These are phyloP conservation scores for Flexamia atlantica DNA, from an alignment of 2,888 invertebrate species.

Conservation along the genomic window DNA sequence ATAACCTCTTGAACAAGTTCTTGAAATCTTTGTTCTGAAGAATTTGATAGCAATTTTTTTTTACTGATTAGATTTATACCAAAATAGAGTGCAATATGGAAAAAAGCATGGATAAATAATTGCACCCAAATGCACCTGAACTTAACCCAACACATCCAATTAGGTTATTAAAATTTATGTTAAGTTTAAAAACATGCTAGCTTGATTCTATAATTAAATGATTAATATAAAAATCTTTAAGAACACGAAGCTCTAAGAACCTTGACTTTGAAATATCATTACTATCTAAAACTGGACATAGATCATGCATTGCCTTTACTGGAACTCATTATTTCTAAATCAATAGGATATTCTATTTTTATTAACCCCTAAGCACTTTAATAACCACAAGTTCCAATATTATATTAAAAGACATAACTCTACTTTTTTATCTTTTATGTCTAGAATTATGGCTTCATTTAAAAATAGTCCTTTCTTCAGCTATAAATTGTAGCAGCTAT, in stretches of 20 bases:
- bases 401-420: neutral
- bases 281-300: slow-evolving; percentile 31
- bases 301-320: slow-evolving; percentile 29
- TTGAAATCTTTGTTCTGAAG: too few relatives aligned
- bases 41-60: too few relatives aligned
- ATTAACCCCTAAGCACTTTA: slow-evolving; percentile 26
- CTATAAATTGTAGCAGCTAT: neutral
- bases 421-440: neutral
- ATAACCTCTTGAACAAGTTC: too few relatives aligned
- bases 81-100: neutral
- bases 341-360: neutral
- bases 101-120: slow-evolving; percentile 2
- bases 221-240: neutral
- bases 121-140: neutral
- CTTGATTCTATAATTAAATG: slow-evolving; percentile 15
- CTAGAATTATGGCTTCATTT: slow-evolving; percentile 1
- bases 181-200: slow-evolving; percentile 14
- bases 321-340: slow-evolving; percentile 21
- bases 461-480: neutral
- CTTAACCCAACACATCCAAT: neutral
- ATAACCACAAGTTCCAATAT: slow-evolving; percentile 8
- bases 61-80: too few relatives aligned
- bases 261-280: slow-evolving; percentile 20
- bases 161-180: neutral
- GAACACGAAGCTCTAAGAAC: slow-evolving; percentile 35